phyloP scores from a whole-genome alignment of 2,888 invertebrate genomes.

The Helobdella robusta region DNA sequence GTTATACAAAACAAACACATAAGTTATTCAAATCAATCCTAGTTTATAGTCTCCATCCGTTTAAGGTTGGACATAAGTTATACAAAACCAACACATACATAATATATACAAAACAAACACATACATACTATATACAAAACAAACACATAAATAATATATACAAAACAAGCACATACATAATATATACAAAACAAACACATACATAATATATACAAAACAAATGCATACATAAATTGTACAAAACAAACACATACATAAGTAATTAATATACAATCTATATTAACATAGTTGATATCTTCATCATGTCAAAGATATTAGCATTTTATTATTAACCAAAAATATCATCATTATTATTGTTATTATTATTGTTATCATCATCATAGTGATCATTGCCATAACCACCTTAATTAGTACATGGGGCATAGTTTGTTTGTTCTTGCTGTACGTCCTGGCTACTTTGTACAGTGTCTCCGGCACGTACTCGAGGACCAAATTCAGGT shows the following conservation, averaged over 20 bases:
- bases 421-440: constrained; percentile 98
- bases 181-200: no score
- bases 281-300: no score
- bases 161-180: no score
- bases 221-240: constrained; percentile 3
- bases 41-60: no score
- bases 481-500: constrained; percentile 99
- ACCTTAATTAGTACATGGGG: constrained; percentile 98
- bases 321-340: neutral
- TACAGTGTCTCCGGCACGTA: constrained; percentile 99
- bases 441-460: constrained; percentile 98
- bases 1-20: no score
- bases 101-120: no score
- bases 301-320: neutral
- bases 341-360: neutral
- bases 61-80: no score
- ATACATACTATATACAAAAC: no score
- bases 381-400: neutral
- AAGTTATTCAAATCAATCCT: no score
- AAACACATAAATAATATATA: no score
- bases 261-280: neutral
- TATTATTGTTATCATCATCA: neutral
- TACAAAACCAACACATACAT: constrained; percentile 13
- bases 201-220: no score
- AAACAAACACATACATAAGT: neutral